A percentile compares a stretch with the other conserved stretches of the same genome.
phyloP scores from a whole-genome alignment of 2,797 vertebrate species.

The Lophius americanus region DNA sequence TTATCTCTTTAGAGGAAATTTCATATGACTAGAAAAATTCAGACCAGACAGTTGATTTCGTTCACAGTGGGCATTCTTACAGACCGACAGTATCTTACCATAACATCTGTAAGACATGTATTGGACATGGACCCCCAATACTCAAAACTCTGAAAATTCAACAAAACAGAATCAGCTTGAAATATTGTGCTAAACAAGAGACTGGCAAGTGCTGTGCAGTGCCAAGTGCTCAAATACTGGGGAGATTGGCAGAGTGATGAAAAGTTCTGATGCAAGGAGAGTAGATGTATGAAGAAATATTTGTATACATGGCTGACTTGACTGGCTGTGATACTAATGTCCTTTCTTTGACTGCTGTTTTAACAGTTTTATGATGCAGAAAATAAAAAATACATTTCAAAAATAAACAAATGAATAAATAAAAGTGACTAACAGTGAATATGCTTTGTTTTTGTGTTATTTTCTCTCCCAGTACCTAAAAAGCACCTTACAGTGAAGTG shows the following conservation, averaged over 20 bases:
- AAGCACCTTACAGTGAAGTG: constrained; percentile 21
- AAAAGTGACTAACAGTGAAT: constrained; percentile 81
- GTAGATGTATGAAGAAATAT: constrained; percentile 45
- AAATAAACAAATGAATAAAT: constrained; percentile 77
- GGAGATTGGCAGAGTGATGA: constrained; percentile 59
- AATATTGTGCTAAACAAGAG: constrained; percentile 34
- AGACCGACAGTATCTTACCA: constrained; percentile 33
- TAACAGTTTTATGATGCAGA: constrained; percentile 80
- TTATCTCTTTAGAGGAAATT: no score
- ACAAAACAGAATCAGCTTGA: constrained; percentile 21
- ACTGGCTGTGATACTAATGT: constrained; percentile 75
- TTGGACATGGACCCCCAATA: constrained; percentile 17
- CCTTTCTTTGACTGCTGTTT: constrained; percentile 75
- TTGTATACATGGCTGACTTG: constrained; percentile 55
- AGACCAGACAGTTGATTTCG: constrained; percentile 29
- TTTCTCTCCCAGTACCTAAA: constrained; percentile 19
- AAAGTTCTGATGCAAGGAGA: constrained; percentile 48
- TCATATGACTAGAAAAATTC: neutral
- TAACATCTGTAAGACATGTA: constrained; percentile 10
- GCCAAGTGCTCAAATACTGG: constrained; percentile 52
- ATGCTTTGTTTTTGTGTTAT: constrained; percentile 67
- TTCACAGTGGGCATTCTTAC: constrained; percentile 25
- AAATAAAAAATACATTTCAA: constrained; percentile 68
- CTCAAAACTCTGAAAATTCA: constrained; percentile 37
- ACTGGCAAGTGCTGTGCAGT: constrained; percentile 48